These are phyloP conservation scores for Aradus depressus DNA, from an alignment of 2,888 invertebrate species.

Conservation along the genomic window DNA sequence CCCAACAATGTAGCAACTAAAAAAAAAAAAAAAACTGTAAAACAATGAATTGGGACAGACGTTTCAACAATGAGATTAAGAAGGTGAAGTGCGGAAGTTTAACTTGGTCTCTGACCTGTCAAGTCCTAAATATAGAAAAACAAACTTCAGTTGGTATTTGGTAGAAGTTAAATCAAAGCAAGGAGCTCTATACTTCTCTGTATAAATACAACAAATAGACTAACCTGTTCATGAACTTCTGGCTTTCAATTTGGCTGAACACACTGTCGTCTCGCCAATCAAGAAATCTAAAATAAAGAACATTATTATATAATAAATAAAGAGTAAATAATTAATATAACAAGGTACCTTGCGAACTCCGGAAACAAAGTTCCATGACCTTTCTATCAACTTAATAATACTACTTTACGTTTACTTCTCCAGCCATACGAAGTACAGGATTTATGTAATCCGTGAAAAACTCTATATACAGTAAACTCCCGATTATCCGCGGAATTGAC, in stretches of 20 bases:
- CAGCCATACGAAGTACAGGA: no score
- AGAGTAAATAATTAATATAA: neutral
- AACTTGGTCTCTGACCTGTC: no score
- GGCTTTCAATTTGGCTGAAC: conserved; percentile 6
- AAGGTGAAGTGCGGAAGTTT: no score
- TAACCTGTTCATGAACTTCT: conserved; percentile 23
- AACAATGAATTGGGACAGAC: no score
- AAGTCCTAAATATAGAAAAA: no score
- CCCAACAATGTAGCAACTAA: no score
- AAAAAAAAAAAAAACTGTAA: no score
- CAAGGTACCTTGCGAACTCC: neutral
- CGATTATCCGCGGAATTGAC: no score
- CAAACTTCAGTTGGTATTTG: no score
- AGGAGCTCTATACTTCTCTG: neutral
- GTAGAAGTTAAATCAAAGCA: neutral
- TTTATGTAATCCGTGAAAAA: no score
- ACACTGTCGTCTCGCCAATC: conserved; percentile 20
- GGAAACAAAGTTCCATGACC: neutral
- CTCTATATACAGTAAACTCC: no score
- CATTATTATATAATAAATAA: neutral
- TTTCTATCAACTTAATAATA: neutral
- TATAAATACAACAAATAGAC: conserved; percentile 14
- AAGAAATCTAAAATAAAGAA: conserved; percentile 18
- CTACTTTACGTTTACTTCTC: neutral
- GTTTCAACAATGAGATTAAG: no score